Base-by-base conservation (phyloP, 2,888 invertebrate species). In the Allophyes oxyacanthae region DNA sequence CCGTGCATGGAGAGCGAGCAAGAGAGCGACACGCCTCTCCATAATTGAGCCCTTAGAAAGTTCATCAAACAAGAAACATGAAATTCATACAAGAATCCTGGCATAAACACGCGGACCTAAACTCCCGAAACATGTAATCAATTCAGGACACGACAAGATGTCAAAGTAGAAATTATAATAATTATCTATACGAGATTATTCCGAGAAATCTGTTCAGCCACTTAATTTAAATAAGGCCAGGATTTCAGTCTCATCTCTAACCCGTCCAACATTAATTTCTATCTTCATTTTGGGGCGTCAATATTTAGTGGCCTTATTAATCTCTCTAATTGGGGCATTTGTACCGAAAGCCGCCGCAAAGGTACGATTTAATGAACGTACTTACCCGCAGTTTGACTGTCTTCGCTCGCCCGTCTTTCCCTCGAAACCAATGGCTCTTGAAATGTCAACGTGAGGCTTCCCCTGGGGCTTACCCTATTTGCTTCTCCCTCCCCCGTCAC, bases 371-470 rank as follows among this genome's bases (percentile, higher is more conserved):
- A 37, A 48, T 46, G 10, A 28, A 44, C 10, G 13, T 28, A 40
- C 84, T 89, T 84, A 95, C 95, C 91, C 69, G 92, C 88, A 53
- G 90, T 84, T 76, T 91, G 91, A 72, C 95, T 95, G 66, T 95
- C 95, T 67, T 95, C 95, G 66, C 95, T 95, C 0, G 95, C 91
- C 64, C 95, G 89, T 70, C 95, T 90, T 73, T 95, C 95, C 61
- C 89, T 90, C 0, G 94, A 91, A 0, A 94, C 93, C 48, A 94
- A 75, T 10, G 95, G 95, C 66, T 95, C 95, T 85, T 95, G 95
- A 76, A 95, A 95, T 0, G 95, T 95, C 55, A 95, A 81, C 0
- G 95, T 95, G 48, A 95, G 77, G 75, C 95, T 95, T 32, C 95
- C 95, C 59, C 95, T 88, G 0, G 95, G 95, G 76, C 95, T 95